Evolutionary conservation across 2,113 vertebrate species (phyloP).

Genomic region (Hystrix brachyura): DNA sequence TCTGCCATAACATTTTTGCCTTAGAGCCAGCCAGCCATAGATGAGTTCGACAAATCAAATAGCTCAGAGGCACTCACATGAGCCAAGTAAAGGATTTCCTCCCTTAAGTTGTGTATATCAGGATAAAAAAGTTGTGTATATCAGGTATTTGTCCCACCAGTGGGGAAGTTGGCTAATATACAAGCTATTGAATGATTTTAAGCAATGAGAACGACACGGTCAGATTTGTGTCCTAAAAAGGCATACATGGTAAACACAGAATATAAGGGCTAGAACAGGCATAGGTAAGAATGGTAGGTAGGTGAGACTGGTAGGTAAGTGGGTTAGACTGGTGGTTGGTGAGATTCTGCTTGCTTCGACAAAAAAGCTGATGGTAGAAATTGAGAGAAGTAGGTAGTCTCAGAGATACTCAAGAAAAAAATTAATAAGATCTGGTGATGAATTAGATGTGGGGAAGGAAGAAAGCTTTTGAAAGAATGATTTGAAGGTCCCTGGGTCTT

Average conservation of each 20-base stretch:
- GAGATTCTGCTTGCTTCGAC: not conserved
- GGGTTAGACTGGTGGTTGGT: not conserved
- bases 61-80: not conserved
- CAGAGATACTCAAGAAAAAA: slow-evolving; percentile 1
- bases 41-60: not conserved
- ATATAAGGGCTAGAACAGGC: not conserved
- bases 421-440: not conserved
- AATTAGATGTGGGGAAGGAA: not conserved
- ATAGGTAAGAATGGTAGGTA: not conserved
- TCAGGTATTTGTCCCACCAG: not conserved
- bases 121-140: not conserved
- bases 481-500: not conserved
- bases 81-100: not conserved
- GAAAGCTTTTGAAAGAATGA: slow-evolving; percentile 13
- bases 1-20: not conserved
- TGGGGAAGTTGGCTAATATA: not conserved
- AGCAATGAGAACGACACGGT: not conserved
- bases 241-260: not conserved
- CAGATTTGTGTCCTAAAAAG: not conserved
- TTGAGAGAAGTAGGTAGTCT: not conserved
- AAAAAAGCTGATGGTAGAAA: not conserved
- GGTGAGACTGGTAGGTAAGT: not conserved
- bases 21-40: not conserved
- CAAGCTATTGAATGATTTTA: not conserved
- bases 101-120: not conserved